Percentiles rank a stretch among this genome's conserved stretches.
Evolutionary conservation across 1,140 invertebrate species (phyloP).

Genomic region (Atta texana): DNA sequence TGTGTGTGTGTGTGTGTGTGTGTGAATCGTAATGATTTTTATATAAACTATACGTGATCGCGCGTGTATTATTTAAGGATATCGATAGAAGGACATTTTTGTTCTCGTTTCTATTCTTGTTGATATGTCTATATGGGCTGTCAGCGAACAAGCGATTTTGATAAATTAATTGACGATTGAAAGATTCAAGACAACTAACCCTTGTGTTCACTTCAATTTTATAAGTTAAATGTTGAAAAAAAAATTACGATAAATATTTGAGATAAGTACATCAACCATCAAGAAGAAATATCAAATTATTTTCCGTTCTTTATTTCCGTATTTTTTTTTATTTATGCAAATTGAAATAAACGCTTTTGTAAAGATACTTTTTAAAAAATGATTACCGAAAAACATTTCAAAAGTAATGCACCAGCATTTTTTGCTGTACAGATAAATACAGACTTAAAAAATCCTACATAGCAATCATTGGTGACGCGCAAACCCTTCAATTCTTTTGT

Average conservation of each 20-base stretch:
- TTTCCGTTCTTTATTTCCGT: neutral
- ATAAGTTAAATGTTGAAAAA: neutral
- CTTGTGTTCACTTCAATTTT: neutral
- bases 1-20: neutral
- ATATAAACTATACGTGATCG: neutral
- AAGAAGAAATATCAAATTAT: neutral
- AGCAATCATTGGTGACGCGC: constrained; percentile 1
- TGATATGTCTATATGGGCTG: neutral
- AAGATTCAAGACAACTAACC: neutral
- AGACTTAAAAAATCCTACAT: neutral
- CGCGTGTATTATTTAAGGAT: neutral
- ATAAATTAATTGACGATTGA: constrained; percentile 1
- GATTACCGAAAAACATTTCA: neutral
- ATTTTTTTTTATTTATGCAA: neutral
- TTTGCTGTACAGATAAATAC: neutral
- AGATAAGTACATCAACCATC: neutral
- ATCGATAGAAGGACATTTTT: neutral
- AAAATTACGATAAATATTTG: neutral
- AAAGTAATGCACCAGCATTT: neutral
- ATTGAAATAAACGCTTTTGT: neutral
- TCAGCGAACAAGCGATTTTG: constrained; percentile 1
- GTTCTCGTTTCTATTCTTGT: neutral
- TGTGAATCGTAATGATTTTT: constrained; percentile 32
- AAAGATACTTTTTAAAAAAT: neutral
- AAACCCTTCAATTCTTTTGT: constrained; percentile 40